phyloP scores from a whole-genome alignment of 1,140 invertebrate species.

The Eulimnadia texana region DNA sequence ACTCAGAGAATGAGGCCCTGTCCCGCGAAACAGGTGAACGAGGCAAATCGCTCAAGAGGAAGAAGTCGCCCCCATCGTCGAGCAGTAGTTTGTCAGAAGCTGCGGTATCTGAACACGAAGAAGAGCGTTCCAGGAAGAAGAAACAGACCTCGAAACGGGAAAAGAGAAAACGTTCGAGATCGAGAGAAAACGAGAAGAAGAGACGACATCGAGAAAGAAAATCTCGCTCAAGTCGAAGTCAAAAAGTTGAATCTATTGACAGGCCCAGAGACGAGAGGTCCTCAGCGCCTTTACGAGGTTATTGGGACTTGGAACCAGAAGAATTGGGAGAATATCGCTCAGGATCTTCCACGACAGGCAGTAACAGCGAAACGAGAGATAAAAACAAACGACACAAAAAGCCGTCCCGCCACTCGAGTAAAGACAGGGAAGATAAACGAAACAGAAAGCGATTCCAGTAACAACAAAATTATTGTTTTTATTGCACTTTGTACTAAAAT shows the following conservation, averaged over 20 bases:
- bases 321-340: not conserved
- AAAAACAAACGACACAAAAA: not conserved
- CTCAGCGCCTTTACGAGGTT: not conserved
- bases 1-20: constrained; percentile 25
- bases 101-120: no score
- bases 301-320: not conserved
- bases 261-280: no score
- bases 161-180: not conserved
- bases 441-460: no score
- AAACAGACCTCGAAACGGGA: not conserved
- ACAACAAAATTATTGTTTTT: no score
- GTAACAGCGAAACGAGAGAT: not conserved
- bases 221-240: no score
- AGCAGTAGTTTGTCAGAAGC: no score
- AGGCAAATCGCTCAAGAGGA: not conserved
- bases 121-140: not conserved
- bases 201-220: not conserved
- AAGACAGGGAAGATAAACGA: no score
- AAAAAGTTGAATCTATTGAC: no score
- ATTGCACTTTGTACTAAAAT: no score
- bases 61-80: no score
- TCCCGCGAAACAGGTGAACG: not conserved
- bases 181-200: not conserved
- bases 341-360: not conserved
- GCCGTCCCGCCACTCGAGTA: no score